Evolutionary conservation across 2,888 invertebrate genomes (phyloP).

Genomic region (Sycophila texana): DNA sequence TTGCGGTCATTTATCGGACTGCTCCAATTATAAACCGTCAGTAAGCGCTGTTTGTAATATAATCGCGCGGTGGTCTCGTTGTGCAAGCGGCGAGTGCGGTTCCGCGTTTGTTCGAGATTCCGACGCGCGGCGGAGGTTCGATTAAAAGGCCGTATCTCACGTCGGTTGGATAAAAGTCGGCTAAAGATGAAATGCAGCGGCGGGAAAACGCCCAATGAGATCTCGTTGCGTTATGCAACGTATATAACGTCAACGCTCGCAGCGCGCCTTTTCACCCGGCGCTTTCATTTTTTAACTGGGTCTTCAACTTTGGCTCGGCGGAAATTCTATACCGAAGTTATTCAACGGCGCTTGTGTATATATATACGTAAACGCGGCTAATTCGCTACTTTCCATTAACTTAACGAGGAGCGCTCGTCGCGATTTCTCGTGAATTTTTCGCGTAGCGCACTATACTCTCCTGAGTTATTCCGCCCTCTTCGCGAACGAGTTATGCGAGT

Average conservation of each 20-base stretch:
- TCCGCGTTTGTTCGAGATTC: background rate
- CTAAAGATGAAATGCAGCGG: background rate
- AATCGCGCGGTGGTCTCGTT: background rate
- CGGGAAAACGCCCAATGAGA: background rate
- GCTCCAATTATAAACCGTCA: background rate
- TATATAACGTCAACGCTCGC: background rate
- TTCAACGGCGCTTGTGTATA: too few species aligned
- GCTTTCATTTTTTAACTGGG: constrained; percentile 1
- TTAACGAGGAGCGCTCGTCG: background rate
- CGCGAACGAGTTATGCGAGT: background rate
- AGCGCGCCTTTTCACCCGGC: background rate
- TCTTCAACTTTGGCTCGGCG: constrained; percentile 2
- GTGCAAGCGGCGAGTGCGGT: too few species aligned
- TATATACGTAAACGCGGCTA: constrained; percentile 1
- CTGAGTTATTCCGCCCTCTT: background rate
- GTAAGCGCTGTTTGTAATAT: too few species aligned
- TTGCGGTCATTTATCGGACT: background rate
- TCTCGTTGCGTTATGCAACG: background rate
- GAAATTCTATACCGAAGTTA: constrained; percentile 8
- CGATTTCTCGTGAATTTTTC: constrained; percentile 16
- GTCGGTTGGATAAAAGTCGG: too few species aligned
- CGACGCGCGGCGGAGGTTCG: too few species aligned
- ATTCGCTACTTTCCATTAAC: background rate
- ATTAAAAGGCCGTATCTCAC: too few species aligned
- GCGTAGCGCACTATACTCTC: background rate